Percentiles rank a stretch among this genome's conserved stretches.
Conservation (phyloP, 2,797 vertebrate species). For the Pogonophryne albipinna region DNA sequence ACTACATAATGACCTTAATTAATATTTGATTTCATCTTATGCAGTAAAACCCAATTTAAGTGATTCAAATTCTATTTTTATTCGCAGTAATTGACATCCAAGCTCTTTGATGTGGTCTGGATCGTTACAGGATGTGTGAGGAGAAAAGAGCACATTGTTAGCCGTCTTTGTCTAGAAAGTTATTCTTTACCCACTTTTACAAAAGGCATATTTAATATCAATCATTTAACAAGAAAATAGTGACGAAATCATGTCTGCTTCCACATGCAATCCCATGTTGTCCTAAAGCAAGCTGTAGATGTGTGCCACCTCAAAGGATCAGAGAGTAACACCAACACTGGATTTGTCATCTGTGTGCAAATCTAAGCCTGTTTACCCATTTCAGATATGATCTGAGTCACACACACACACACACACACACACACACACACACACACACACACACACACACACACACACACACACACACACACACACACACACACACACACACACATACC, state of each 20-base stretch:
- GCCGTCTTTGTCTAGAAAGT: conserved; percentile 5
- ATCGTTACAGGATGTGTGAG: conserved; percentile 2
- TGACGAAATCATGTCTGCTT: conserved; percentile 23
- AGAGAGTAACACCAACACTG: conserved; percentile 43
- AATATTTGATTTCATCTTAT: conserved; percentile 29
- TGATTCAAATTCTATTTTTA: conserved; percentile 2
- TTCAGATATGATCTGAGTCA: conserved; percentile 55
- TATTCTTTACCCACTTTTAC: not conserved
- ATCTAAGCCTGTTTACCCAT: conserved; percentile 65
- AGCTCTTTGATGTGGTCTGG: conserved; percentile 3
- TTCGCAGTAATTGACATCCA: not conserved
- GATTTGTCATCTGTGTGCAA: conserved; percentile 66
- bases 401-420: conserved; percentile 2
- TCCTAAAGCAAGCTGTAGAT: conserved; percentile 46
- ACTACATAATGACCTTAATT: conserved; percentile 22
- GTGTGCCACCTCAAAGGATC: conserved; percentile 53
- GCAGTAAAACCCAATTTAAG: conserved; percentile 18
- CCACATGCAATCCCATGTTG: conserved; percentile 21
- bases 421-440: conserved; percentile 7
- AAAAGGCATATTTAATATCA: conserved; percentile 8
- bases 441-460: not conserved
- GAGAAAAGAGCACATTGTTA: not conserved
- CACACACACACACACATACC: no score
- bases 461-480: no score
- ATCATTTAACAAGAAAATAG: conserved; percentile 5